Base-by-base conservation (phyloP, 2,113 vertebrate species). In the Amphilophus citrinellus region DNA sequence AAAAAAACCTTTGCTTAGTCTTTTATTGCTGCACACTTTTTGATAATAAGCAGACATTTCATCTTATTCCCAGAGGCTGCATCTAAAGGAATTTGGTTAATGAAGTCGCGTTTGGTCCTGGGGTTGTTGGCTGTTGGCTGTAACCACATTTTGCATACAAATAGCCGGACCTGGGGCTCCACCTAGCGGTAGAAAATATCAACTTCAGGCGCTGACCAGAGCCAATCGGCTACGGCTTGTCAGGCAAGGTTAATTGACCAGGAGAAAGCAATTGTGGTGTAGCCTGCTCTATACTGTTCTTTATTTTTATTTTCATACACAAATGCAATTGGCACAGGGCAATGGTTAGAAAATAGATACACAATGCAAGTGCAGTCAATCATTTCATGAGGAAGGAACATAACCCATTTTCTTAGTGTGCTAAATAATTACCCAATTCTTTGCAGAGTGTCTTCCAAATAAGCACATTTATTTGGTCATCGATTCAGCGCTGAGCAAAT, bases 151-250 rank as follows among this genome's bases (percentile, higher is more conserved):
- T 30, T 84, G 62, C 7, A 61, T 56, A 86, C 8, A 82, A 17
- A 87, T 76, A 39, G 27, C 58, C 58, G 39, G 73, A 77, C 22
- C 37, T 44, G 61, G 77, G 77, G 90, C 93, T 78, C 91, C 94
- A 85, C 91, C 93, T 76, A 80, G 91, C 17, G 95, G 80, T 81
- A 13, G 0, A 63, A 53, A 61, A 44, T 47, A 24, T 42, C 20
- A 85, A 93, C 53, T 42, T 8, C 82, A 90, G 57, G 24, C 20
- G 20, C 39, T 61, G 47, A 61, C 15, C 17, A n/a, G n/a, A 47
- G 39, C 13, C 39, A 35, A 61, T 61, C 32, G 17, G 61, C 61
- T 27, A 65, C 13, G 18, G 32, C 14, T 15, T 50, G 42, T 82
- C 39, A 44, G 18, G 13, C 39, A 79, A 53, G 18, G 22, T 65